Base-by-base conservation (phyloP, 2,888 invertebrate genomes). In the Drosophila anceps region DNA sequence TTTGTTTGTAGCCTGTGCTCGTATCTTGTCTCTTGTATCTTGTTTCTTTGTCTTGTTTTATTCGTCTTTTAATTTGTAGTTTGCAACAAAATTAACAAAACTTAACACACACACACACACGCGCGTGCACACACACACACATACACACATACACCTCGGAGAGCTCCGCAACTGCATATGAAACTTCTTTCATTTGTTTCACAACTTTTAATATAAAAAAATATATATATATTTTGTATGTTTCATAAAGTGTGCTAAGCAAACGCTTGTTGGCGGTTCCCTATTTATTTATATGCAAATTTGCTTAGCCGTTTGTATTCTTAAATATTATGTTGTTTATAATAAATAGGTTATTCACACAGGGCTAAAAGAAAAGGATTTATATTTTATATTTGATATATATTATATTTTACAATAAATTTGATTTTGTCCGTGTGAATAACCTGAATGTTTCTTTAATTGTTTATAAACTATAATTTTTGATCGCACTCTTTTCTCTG, bases 1-100 rank as follows among this genome's bases (percentile, higher is more conserved):
- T 73, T 65, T 69, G 41, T 65, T 61, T 72, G 64, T 77, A 63
- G 76, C 61, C 68, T 68, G 50, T 61, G 50, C 46, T 68, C 46
- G 53, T 24, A 48, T 53, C 53, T 53, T 24, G 51, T 51, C 18
- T 61, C 46, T 74, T 63, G 60, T 65, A 48, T 69, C 54, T 59
- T 27, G 43, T 68, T n/a, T 44, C 41, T 39, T 44, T 62, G 69
- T 64, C 73, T 66, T 69, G 50, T 69, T 44, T 50, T 51, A 43
- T 63, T 20, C 44, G 61, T 71, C 62, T 72, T 57, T 60, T 79
- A 29, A 62, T 51, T 39, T 53, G 43, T 67, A 67, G 67, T 39
- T 67, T 20, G 37, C 33, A 27, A 24, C 24, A 15, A 9, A 37
- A 54, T 39, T 66, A 68, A 68, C 53, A 39, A 20, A 43, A 13